These are phyloP conservation scores for Furcula furcula DNA, from an alignment of 2,888 invertebrate genomes.

Conservation along the genomic window DNA sequence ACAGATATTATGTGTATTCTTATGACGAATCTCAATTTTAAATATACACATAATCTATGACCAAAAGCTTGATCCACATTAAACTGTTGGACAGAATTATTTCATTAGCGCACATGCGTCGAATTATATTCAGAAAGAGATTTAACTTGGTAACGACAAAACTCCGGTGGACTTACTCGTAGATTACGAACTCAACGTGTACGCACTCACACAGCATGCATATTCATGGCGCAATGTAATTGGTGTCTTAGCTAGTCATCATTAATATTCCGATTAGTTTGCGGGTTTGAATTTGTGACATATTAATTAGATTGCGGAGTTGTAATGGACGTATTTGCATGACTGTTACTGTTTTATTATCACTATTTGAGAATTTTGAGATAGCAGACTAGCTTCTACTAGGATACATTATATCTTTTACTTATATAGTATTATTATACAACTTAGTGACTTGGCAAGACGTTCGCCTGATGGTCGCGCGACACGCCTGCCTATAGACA, in stretches of 20 bases:
- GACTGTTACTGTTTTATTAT: too few relatives aligned
- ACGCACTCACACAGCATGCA: slow-evolving; percentile 30
- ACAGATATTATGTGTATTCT: too few relatives aligned
- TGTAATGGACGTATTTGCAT: background rate
- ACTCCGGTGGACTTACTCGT: slow-evolving; percentile 32
- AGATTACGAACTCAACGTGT: slow-evolving; percentile 35
- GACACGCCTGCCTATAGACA: too few relatives aligned
- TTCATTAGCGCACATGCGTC: slow-evolving; percentile 48
- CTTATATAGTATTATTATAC: too few relatives aligned
- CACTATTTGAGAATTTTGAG: too few relatives aligned
- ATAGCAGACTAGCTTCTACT: too few relatives aligned
- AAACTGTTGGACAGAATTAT: slow-evolving; percentile 39
- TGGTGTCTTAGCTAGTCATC: slow-evolving; percentile 36
- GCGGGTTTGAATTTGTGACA: slow-evolving; percentile 15
- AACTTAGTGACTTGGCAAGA: too few relatives aligned
- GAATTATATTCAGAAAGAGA: slow-evolving; percentile 45
- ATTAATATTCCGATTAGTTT: slow-evolving; percentile 47
- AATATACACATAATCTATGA: slow-evolving; percentile 19
- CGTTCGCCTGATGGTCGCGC: too few relatives aligned
- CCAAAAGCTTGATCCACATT: slow-evolving; percentile 32
- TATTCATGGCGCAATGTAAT: slow-evolving; percentile 48
- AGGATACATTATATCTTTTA: too few relatives aligned
- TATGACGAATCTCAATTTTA: slow-evolving; percentile 8
- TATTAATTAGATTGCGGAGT: background rate
- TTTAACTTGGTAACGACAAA: slow-evolving; percentile 34